Conservation (phyloP, 2,888 invertebrate species). For the Bimastos eiseni region DNA sequence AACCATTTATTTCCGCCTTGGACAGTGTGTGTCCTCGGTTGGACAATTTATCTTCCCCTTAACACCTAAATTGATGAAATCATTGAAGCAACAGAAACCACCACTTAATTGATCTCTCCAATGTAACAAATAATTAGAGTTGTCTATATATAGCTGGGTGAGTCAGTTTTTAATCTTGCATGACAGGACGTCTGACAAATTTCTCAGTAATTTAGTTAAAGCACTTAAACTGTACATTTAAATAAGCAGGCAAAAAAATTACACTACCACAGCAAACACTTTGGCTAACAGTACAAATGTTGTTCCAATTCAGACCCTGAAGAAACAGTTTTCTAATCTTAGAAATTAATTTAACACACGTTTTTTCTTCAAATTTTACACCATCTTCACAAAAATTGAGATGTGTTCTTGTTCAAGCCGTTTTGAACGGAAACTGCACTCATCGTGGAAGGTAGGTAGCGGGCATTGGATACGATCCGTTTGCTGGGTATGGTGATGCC, state of each 20-base stretch:
- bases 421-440: neutral
- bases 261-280: neutral
- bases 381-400: neutral
- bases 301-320: neutral
- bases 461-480: constrained; percentile 15
- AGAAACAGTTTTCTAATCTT: neutral
- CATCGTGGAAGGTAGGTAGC: neutral
- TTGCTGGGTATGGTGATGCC: neutral
- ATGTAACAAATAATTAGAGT: neutral
- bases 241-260: neutral
- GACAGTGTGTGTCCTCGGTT: too few relatives aligned
- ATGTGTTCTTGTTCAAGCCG: neutral
- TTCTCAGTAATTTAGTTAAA: neutral
- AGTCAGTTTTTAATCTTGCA: neutral
- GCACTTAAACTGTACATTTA: constrained; percentile 5
- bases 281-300: neutral
- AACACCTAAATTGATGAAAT: neutral
- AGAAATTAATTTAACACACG: neutral
- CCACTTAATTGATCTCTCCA: neutral
- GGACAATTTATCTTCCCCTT: neutral
- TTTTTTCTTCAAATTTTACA: neutral
- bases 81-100: neutral
- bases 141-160: neutral
- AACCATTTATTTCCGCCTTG: neutral
- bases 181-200: neutral